phyloP scores from a whole-genome alignment of 2,113 vertebrate genomes.

The Vulpes vulpes region DNA sequence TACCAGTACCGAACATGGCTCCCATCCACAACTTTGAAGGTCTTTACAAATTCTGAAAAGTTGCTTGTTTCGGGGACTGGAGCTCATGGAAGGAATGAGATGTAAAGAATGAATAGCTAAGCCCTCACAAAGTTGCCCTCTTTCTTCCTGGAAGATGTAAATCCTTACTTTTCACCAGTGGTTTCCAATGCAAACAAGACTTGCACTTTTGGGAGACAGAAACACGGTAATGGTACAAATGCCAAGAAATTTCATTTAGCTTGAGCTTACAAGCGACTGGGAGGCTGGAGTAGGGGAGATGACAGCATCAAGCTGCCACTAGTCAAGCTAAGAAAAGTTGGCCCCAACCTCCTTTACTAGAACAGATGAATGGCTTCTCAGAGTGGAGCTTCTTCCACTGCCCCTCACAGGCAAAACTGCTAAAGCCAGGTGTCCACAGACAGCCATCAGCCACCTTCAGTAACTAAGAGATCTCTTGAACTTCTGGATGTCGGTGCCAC shows the following conservation, averaged over 20 bases:
- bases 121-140: neutral
- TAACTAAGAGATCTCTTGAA: neutral
- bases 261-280: too few relatives aligned
- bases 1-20: neutral
- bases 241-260: neutral
- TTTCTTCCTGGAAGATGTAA: neutral
- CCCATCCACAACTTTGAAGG: neutral
- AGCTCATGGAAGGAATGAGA: neutral
- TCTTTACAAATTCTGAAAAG: neutral
- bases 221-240: neutral
- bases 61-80: neutral
- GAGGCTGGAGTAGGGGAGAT: neutral
- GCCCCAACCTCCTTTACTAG: neutral
- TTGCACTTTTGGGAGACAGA: neutral
- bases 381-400: neutral
- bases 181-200: neutral
- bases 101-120: neutral
- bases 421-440: neutral
- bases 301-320: neutral
- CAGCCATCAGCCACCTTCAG: neutral
- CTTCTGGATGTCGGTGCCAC: neutral
- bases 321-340: neutral
- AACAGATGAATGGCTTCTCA: neutral
- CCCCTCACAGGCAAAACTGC: too few relatives aligned
- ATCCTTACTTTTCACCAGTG: neutral